Percentiles rank a stretch among this genome's conserved stretches.
Evolutionary conservation across 2,113 vertebrate genomes (phyloP).

Genomic region (Saimiri boliviensis): DNA sequence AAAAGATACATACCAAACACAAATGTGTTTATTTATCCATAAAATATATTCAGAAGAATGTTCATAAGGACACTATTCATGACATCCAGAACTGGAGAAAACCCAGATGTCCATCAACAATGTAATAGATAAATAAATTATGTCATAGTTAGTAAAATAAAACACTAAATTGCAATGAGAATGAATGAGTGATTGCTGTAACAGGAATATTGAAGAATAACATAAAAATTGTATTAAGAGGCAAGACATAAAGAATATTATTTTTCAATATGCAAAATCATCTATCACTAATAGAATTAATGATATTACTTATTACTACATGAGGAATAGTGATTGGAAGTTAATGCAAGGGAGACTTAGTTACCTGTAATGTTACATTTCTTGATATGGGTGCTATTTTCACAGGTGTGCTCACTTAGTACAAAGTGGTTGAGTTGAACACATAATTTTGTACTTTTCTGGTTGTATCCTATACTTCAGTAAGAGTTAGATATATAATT

Average conservation of each 20-base stretch:
- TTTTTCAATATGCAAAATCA: background rate
- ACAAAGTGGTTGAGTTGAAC: background rate
- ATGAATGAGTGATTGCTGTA: background rate
- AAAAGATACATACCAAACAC: background rate
- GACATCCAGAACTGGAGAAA: background rate
- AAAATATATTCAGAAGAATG: background rate
- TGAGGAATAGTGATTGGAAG: background rate
- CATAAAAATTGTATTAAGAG: background rate
- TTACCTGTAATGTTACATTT: background rate
- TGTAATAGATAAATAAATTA: background rate
- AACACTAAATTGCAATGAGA: background rate
- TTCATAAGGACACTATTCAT: background rate
- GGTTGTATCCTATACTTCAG: background rate
- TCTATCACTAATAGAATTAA: background rate
- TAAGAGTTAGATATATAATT: background rate
- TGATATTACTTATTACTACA: background rate
- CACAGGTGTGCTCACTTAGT: background rate
- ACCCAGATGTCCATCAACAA: background rate
- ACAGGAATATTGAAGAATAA: background rate
- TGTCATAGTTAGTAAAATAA: background rate
- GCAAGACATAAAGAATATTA: background rate
- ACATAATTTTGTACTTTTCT: background rate
- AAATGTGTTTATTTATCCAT: background rate
- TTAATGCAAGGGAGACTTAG: background rate
- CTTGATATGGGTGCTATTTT: background rate